phyloP scores from a whole-genome alignment of 2,888 invertebrate species.

The Hypomecis atomaria region DNA sequence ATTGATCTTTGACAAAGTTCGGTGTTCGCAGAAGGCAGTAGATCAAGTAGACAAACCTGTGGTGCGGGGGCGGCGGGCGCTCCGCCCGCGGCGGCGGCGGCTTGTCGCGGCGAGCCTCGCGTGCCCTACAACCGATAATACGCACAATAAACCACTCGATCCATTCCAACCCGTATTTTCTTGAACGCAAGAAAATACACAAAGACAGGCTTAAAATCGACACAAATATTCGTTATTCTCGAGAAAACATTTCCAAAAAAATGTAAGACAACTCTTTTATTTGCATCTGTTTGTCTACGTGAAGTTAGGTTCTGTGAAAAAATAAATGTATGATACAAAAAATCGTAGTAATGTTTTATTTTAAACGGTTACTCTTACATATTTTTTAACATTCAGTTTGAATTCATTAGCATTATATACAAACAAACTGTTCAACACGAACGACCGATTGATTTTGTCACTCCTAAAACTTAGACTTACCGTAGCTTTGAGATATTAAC shows the following conservation, averaged over 20 bases:
- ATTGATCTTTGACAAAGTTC: too few species aligned
- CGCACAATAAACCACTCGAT: conserved; percentile 8
- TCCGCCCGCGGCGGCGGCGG: conserved; percentile 57
- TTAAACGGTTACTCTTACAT: conserved; percentile 15
- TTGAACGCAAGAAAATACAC: conserved; percentile 21
- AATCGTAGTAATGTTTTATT: conserved; percentile 32
- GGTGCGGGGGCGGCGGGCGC: conserved; percentile 22
- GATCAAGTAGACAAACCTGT: conserved; percentile 17
- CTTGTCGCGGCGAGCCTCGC: conserved; percentile 68
- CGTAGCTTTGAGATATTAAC: conserved; percentile 61
- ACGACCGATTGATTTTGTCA: conserved; percentile 72
- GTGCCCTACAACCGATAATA: conserved; percentile 63
- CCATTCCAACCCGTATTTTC: conserved; percentile 9
- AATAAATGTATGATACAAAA: conserved; percentile 25
- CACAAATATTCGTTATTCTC: conserved; percentile 7
- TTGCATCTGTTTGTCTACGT: too few species aligned
- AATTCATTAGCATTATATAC: conserved; percentile 49
- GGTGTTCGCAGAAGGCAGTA: too few species aligned
- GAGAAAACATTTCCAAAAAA: conserved; percentile 7
- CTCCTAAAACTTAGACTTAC: conserved; percentile 78
- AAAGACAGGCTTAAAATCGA: conserved; percentile 1
- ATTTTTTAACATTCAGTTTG: conserved; percentile 32
- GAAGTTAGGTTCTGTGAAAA: conserved; percentile 13
- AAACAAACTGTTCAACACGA: conserved; percentile 52
- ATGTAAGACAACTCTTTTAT: neutral